These are phyloP conservation scores for Tetramorium parvispinum DNA, from an alignment of 1,140 invertebrate genomes.

Conservation along the genomic window DNA sequence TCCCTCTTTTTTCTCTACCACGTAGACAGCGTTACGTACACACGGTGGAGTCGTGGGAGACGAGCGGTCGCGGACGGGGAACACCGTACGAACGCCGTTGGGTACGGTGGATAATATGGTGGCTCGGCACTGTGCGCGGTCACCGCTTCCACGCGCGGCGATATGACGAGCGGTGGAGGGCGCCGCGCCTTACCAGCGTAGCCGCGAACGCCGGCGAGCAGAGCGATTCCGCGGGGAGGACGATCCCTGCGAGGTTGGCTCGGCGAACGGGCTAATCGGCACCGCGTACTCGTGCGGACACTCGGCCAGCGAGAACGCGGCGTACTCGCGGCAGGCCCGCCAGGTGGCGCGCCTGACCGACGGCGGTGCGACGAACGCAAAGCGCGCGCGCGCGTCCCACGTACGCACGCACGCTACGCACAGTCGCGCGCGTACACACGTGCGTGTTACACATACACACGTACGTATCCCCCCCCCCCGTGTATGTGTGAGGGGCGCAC, in stretches of 20 bases:
- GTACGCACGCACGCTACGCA: neutral
- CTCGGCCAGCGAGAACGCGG: neutral
- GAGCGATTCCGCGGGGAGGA: no score
- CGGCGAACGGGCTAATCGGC: neutral
- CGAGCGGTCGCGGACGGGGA: neutral
- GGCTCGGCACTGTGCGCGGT: conserved; percentile 68
- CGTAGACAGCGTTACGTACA: no score
- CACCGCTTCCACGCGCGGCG: conserved; percentile 68
- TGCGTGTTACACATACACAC: neutral
- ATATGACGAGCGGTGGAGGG: neutral
- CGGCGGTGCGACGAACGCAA: neutral
- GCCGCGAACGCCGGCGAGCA: no score
- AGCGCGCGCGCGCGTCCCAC: neutral
- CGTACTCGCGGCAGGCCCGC: neutral
- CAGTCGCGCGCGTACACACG: no score
- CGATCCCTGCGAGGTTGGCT: no score
- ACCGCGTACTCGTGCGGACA: neutral
- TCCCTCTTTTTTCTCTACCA: neutral
- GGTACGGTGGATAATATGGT: conserved; percentile 77
- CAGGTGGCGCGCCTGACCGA: neutral
- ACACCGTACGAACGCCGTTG: conserved; percentile 51
- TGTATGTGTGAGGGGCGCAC: no score
- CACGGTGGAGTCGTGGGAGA: no score
- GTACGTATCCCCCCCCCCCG: no score
- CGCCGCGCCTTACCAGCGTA: conserved; percentile 24